Evolutionary conservation across 2,113 vertebrate genomes (phyloP).

Genomic region (Gymnarchus niloticus): DNA sequence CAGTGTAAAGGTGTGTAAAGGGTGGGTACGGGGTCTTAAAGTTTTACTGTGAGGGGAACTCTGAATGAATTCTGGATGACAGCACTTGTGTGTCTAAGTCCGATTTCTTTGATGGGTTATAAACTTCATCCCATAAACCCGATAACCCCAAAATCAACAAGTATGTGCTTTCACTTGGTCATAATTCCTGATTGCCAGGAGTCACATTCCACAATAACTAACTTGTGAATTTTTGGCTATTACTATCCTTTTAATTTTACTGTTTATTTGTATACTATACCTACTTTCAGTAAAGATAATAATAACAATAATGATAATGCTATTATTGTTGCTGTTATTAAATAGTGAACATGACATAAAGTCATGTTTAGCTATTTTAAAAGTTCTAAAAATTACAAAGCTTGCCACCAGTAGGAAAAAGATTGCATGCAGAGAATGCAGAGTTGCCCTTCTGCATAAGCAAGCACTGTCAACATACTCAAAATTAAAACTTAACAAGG

Average conservation of each 20-base stretch:
- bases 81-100: neutral
- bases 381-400: neutral
- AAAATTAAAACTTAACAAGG: neutral
- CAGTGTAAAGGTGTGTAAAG: slow-evolving; percentile 57
- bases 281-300: neutral
- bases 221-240: neutral
- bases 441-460: neutral
- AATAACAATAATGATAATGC: neutral
- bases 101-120: neutral
- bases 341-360: no score
- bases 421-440: no score
- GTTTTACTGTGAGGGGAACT: neutral
- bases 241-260: neutral
- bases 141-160: neutral
- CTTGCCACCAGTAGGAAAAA: neutral
- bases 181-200: neutral
- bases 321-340: no score
- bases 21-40: neutral
- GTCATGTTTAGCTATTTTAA: no score
- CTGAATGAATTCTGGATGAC: neutral
- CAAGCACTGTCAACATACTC: neutral
- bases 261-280: neutral
- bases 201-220: neutral
- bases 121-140: neutral
- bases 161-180: neutral